Percentiles rank a stretch among this genome's conserved stretches.
phyloP scores from a whole-genome alignment of 2,113 vertebrate species.

The Manacus vitellinus region DNA sequence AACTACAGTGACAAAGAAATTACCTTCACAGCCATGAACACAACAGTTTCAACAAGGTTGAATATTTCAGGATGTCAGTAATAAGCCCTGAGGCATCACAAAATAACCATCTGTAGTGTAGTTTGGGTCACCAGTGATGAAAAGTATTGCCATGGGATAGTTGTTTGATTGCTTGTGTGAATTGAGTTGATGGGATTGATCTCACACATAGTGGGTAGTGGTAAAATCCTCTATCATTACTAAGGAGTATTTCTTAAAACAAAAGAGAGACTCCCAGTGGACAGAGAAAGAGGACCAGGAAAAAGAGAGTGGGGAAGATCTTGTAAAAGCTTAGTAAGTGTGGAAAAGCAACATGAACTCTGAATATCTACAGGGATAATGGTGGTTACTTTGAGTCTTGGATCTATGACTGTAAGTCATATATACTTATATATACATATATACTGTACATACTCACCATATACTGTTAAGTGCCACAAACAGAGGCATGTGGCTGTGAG shows the following conservation, averaged over 20 bases:
- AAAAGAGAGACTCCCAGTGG: background rate
- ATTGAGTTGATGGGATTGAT: background rate
- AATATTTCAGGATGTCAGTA: background rate
- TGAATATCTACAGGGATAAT: background rate
- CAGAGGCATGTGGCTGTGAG: accelerated
- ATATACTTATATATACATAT: no score
- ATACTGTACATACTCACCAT: no score
- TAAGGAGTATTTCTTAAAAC: background rate
- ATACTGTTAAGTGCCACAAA: no score
- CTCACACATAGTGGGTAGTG: accelerated
- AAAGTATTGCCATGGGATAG: background rate
- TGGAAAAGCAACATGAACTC: background rate
- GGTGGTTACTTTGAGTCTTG: no score
- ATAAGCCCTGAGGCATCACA: background rate
- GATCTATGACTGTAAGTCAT: background rate
- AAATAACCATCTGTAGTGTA: background rate
- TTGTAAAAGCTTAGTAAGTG: background rate
- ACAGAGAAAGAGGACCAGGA: background rate
- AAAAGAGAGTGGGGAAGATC: background rate
- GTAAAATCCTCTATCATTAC: background rate
- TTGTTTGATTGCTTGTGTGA: background rate
- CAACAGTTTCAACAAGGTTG: background rate
- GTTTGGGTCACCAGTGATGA: background rate
- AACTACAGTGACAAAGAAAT: background rate
- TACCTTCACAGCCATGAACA: background rate